Conservation (phyloP, 2,888 invertebrate genomes). For the Spatulosminthurus flaviceps region DNA sequence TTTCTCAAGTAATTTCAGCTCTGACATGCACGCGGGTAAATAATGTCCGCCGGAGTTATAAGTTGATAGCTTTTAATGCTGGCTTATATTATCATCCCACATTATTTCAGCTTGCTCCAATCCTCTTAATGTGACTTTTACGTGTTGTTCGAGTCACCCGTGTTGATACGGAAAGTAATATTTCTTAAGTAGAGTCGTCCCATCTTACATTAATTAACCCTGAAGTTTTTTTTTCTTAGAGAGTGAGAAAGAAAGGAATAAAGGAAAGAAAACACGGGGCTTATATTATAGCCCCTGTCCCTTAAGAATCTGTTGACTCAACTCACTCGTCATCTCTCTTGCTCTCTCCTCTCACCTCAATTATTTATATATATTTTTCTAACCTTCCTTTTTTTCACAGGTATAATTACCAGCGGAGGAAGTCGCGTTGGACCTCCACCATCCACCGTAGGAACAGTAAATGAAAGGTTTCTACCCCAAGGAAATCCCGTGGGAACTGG, state of each 20-base stretch:
- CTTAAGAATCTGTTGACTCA: background rate
- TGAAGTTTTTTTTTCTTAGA: too few relatives aligned
- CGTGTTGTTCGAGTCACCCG: background rate
- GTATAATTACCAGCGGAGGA: constrained; percentile 62
- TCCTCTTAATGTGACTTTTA: constrained; percentile 12
- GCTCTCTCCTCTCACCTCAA: background rate
- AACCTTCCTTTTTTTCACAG: constrained; percentile 52
- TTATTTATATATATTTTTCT: constrained; percentile 26
- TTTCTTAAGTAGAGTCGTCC: constrained; percentile 4
- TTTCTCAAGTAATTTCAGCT: too few relatives aligned
- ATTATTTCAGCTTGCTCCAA: background rate
- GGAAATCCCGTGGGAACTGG: constrained; percentile 45
- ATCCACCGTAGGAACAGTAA: constrained; percentile 55
- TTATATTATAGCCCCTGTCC: background rate
- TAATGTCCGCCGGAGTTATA: background rate
- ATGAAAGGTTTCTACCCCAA: constrained; percentile 56
- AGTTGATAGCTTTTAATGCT: background rate
- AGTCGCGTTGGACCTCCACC: constrained; percentile 53
- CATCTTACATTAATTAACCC: constrained; percentile 13
- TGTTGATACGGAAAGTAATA: constrained; percentile 5
- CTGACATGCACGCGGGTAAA: too few relatives aligned
- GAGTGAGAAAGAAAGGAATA: background rate
- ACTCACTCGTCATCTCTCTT: background rate
- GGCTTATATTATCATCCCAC: constrained; percentile 8
- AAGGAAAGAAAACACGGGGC: background rate